These are phyloP conservation scores for Babylonia areolata DNA, from an alignment of 1,140 invertebrate genomes.

Conservation along the genomic window DNA sequence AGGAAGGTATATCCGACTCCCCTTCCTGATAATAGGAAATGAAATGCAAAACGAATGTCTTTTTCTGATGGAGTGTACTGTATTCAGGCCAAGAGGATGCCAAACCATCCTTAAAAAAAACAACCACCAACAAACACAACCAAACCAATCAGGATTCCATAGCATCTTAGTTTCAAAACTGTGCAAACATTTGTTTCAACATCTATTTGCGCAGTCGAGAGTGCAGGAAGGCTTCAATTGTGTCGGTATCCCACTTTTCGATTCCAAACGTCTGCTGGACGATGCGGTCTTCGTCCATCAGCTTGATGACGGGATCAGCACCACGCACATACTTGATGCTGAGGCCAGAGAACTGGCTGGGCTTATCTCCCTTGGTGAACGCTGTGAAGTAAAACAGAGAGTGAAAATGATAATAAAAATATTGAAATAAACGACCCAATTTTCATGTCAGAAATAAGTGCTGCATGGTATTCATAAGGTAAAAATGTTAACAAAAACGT, in stretches of 20 bases:
- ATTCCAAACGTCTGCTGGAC: constrained; percentile 86
- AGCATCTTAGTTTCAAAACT: background rate
- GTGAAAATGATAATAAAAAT: background rate
- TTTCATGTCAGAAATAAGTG: background rate
- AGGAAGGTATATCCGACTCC: no score
- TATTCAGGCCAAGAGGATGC: constrained; percentile 19
- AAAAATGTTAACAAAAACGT: background rate
- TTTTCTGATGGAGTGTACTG: no score
- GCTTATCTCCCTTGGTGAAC: constrained; percentile 92
- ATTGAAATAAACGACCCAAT: background rate
- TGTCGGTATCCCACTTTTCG: constrained; percentile 98
- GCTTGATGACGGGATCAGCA: constrained; percentile 93
- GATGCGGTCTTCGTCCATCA: constrained; percentile 82
- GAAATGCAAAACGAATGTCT: no score
- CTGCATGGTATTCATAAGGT: background rate
- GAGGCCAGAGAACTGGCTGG: constrained; percentile 90
- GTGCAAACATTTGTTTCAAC: background rate
- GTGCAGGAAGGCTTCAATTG: constrained; percentile 94
- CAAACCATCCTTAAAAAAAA: background rate
- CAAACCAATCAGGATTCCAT: constrained; percentile 4
- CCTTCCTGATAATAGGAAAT: no score
- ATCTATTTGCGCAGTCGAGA: constrained; percentile 82
- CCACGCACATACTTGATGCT: constrained; percentile 93
- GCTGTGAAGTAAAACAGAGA: constrained; percentile 77
- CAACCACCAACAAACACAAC: no score